Evolutionary conservation across 2,888 invertebrate genomes (phyloP).

Genomic region (Nomada fucata): DNA sequence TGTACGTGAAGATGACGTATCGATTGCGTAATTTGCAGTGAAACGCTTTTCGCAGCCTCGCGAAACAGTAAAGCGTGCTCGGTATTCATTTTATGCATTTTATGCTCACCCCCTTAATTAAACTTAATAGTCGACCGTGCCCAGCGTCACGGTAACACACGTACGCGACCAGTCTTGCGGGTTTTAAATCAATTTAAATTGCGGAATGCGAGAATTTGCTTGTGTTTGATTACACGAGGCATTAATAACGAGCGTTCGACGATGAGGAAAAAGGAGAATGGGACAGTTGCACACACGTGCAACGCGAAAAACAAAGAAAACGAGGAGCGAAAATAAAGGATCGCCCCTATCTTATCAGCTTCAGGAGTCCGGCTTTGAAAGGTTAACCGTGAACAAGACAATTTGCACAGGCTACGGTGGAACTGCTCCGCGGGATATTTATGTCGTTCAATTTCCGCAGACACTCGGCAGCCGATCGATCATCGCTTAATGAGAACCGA

Average conservation of each 20-base stretch:
- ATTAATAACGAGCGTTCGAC: neutral
- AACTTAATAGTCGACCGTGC: neutral
- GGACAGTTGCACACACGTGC: too few species aligned
- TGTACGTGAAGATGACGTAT: too few species aligned
- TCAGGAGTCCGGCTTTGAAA: neutral
- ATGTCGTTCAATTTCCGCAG: slow-evolving; percentile 53
- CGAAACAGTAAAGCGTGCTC: too few species aligned
- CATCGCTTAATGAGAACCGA: slow-evolving; percentile 69
- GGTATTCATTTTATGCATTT: too few species aligned
- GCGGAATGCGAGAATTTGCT: slow-evolving; percentile 1
- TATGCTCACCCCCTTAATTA: neutral
- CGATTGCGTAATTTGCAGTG: too few species aligned
- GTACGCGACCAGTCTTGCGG: slow-evolving; percentile 2
- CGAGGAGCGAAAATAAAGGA: neutral
- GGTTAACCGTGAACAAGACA: slow-evolving; percentile 44
- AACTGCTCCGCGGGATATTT: slow-evolving; percentile 49
- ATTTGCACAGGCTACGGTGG: slow-evolving; percentile 45
- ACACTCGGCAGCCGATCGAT: slow-evolving; percentile 64
- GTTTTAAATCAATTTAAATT: slow-evolving; percentile 25
- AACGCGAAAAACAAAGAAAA: neutral
- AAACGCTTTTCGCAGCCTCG: too few species aligned
- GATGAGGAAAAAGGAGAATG: too few species aligned
- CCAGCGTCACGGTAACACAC: neutral
- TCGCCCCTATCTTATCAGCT: neutral
- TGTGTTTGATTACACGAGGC: slow-evolving; percentile 1